Evolutionary conservation across 2,888 invertebrate genomes (phyloP), one percentile per base, ranked within the genome.

Genomic region (Keiferia lycopersicella): DNA sequence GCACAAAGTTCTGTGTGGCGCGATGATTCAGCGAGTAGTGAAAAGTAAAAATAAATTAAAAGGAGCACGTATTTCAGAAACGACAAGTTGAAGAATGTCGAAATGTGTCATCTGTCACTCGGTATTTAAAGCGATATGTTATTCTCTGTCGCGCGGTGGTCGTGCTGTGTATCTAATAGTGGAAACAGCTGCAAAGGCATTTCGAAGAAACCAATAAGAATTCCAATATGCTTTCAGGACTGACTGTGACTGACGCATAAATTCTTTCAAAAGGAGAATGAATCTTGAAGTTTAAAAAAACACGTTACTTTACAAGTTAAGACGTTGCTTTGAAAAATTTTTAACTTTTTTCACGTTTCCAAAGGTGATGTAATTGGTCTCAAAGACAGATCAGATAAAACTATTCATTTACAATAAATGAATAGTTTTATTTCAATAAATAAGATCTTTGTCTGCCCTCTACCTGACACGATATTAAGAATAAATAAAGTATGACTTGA

Each of bases 71-170:
- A 87, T 90, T 88, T 88, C 87, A 89, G 85, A 85, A 86, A 81
- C 82, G 88, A 90, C 90, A 90, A 90, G 90, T 90, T 90, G 88
- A 91, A 87, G 89, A 89, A 91, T 91, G 90, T 89, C 85, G 87
- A 91, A 89, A 91, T 88, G 91, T 91, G 91, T 91, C 91, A 89
- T 87, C 91, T 91, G 91, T 91, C 91, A 91, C 83, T 89, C 80
- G 91, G 87, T 83, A 86, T 91, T 91, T 91, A 91, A 86, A 88
- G 82, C 89, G 86, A 91, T 91, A 89, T 90, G 90, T 91, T 91
- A 88, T 87, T 88, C 82, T 82, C 82, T 78, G 87, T 84, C 84
- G 82, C 84, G 81, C 82, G 76, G 74, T 74, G 71, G 74, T 71
- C 75, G 80, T 75, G 78, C 74, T 77, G 75, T 78, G 79, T 80